Evolutionary conservation across 2,113 vertebrate genomes (phyloP).

Genomic region (Gobiocypris rarus): DNA sequence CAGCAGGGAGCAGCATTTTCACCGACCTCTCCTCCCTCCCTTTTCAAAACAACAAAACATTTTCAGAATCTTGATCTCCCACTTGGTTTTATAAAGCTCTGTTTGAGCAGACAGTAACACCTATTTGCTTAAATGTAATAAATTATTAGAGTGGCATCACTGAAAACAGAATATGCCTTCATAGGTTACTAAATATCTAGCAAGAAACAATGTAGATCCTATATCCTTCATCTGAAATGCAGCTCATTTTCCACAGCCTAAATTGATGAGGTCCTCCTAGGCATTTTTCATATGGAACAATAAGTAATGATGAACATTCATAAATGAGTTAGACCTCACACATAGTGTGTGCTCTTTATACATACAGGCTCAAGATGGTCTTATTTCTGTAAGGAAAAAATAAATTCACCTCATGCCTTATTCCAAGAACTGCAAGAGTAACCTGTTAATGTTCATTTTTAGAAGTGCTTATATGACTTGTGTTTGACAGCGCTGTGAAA

Average conservation of each 20-base stretch:
- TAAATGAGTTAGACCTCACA: not conserved
- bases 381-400: not conserved
- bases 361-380: not conserved
- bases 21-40: conserved; percentile 20
- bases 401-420: not conserved
- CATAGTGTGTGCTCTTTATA: not conserved
- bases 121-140: not conserved
- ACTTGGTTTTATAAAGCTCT: not conserved
- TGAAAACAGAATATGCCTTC: not conserved
- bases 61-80: not conserved
- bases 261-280: not conserved
- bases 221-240: not conserved
- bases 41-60: conserved; percentile 6
- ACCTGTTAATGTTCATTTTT: not conserved
- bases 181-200: not conserved
- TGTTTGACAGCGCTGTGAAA: not conserved
- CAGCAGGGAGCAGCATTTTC: conserved; percentile 58
- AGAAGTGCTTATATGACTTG: not conserved
- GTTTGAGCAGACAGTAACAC: not conserved
- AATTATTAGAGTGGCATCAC: not conserved
- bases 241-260: not conserved
- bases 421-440: not conserved
- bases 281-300: not conserved
- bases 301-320: not conserved
- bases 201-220: conserved; percentile 16